Evolutionary conservation across 2,113 vertebrate genomes (phyloP).

Genomic region (Megaceryle maxima): DNA sequence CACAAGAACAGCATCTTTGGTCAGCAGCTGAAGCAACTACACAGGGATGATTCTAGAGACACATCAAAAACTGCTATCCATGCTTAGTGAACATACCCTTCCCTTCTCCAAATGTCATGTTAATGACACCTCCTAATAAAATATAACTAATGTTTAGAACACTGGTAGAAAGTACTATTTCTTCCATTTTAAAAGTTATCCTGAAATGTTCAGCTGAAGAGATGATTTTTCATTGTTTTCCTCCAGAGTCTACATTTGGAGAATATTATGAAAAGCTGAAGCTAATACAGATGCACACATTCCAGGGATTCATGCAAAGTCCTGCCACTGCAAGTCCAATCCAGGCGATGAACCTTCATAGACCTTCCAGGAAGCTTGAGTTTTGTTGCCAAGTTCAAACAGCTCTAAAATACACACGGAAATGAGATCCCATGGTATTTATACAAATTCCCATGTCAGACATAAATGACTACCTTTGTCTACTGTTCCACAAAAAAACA

Average conservation of each 20-base stretch:
- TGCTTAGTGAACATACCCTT: not conserved
- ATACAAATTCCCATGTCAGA: constrained; percentile 46
- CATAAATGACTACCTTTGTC: constrained; percentile 46
- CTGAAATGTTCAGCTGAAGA: not conserved
- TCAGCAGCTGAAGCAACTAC: not conserved
- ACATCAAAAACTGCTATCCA: not conserved
- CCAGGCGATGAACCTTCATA: not conserved
- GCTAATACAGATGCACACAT: constrained; percentile 12
- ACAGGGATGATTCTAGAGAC: not conserved
- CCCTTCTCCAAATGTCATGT: not conserved
- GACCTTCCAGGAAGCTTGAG: constrained; percentile 62
- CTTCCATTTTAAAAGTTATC: not conserved
- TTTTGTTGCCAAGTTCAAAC: constrained; percentile 40
- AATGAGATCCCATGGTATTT: constrained; percentile 44
- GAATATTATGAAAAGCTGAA: not conserved
- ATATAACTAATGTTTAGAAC: not conserved
- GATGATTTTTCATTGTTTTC: constrained; percentile 10
- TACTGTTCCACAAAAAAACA: not conserved
- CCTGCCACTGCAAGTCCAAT: not conserved
- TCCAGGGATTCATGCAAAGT: not conserved
- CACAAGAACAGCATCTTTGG: not conserved
- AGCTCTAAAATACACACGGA: constrained; percentile 41
- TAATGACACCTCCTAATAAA: not conserved
- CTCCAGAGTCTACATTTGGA: constrained; percentile 17
- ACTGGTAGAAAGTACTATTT: not conserved